Conservation (phyloP, 2,113 vertebrate genomes). For the Boulengeromyrus knoepffleri region DNA sequence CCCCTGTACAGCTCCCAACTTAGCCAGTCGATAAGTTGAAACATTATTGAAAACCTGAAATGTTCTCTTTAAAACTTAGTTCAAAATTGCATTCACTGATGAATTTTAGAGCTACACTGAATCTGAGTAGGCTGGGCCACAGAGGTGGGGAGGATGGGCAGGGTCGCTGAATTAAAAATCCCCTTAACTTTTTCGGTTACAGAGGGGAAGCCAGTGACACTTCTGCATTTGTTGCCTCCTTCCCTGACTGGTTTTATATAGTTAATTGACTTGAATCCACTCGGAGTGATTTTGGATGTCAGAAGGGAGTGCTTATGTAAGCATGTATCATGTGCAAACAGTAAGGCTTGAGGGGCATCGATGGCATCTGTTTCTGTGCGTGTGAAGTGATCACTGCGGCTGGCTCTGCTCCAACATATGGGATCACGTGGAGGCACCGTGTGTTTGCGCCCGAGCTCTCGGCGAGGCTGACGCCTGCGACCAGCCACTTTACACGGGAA, state of each 20-base stretch:
- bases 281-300: not conserved
- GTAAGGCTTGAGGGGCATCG: not conserved
- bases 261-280: not conserved
- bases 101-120: not conserved
- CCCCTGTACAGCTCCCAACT: not conserved
- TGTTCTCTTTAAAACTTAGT: not conserved
- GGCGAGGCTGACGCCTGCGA: constrained; percentile 13
- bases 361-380: not conserved
- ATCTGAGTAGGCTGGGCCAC: not conserved
- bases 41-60: not conserved
- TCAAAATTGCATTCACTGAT: not conserved
- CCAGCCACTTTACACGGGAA: not conserved
- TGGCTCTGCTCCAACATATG: constrained; percentile 13
- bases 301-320: not conserved
- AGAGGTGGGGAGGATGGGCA: not conserved
- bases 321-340: not conserved
- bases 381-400: constrained; percentile 9
- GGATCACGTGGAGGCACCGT: constrained; percentile 18
- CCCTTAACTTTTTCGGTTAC: not conserved
- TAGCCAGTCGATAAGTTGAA: not conserved
- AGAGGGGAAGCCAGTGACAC: not conserved
- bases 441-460: constrained; percentile 31
- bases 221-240: constrained; percentile 11
- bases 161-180: not conserved
- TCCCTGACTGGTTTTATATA: not conserved